Percentiles rank a stretch among this genome's conserved stretches.
Conservation (phyloP, 2,113 vertebrate genomes). For the Nyctibius bracteatus region DNA sequence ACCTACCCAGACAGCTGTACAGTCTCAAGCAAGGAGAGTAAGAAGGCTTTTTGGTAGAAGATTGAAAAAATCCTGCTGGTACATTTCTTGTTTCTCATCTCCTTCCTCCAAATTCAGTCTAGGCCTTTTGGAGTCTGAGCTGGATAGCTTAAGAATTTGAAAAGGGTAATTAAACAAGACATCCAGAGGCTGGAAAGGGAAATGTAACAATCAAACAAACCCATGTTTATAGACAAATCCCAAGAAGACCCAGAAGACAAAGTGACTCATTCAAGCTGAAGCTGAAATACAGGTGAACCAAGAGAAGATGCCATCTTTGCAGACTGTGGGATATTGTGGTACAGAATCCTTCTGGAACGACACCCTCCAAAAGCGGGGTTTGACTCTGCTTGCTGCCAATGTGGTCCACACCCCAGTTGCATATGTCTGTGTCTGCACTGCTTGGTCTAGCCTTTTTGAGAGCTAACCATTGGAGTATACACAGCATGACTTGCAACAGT, state of each 20-base stretch:
- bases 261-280: background rate
- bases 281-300: background rate
- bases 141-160: background rate
- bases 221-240: background rate
- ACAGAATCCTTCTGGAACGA: background rate
- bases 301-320: background rate
- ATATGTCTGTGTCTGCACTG: background rate
- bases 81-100: background rate
- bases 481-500: background rate
- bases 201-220: background rate
- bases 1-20: background rate
- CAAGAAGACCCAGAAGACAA: background rate
- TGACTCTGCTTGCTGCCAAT: background rate
- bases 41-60: background rate
- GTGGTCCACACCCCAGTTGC: rapidly evolving
- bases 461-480: background rate
- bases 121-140: background rate
- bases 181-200: background rate
- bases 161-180: background rate
- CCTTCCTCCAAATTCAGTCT: background rate
- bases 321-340: background rate
- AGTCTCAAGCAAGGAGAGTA: background rate
- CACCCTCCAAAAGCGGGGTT: background rate
- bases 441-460: background rate
- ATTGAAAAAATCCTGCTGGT: background rate